A percentile compares a stretch with the other conserved stretches of the same genome.
Conservation (phyloP, 2,113 vertebrate genomes). For the western clawed frog (Xenopus tropicalis) region DNA sequence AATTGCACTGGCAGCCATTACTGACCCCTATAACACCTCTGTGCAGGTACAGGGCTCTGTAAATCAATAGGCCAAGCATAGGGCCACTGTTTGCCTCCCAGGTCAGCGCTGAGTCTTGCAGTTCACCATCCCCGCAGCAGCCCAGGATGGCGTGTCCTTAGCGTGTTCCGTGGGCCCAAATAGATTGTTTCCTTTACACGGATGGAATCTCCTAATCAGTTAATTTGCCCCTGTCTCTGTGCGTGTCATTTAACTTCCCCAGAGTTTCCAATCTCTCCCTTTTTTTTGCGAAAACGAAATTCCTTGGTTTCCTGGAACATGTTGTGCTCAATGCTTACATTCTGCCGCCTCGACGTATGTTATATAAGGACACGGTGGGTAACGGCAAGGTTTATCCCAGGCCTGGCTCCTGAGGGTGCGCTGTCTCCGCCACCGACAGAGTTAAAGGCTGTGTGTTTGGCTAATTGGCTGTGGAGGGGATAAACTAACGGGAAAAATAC, state of each 20-base stretch:
- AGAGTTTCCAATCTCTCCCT: background rate
- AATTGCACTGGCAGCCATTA: no score
- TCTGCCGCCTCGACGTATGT: background rate
- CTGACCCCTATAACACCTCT: no score
- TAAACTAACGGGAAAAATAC: no score
- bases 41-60: no score
- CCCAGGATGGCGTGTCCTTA: no score
- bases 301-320: background rate
- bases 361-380: background rate
- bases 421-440: background rate
- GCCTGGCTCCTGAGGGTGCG: background rate
- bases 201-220: no score
- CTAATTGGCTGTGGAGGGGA: background rate
- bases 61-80: no score
- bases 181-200: no score
- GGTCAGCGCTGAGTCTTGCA: no score
- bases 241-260: background rate
- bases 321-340: background rate
- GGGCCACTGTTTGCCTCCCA: no score
- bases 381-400: background rate
- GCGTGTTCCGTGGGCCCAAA: no score
- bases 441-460: background rate
- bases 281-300: background rate
- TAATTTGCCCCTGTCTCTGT: background rate
- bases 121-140: no score